Evolutionary conservation across 2,888 invertebrate species (phyloP).

Genomic region (Cerastoderma edule): DNA sequence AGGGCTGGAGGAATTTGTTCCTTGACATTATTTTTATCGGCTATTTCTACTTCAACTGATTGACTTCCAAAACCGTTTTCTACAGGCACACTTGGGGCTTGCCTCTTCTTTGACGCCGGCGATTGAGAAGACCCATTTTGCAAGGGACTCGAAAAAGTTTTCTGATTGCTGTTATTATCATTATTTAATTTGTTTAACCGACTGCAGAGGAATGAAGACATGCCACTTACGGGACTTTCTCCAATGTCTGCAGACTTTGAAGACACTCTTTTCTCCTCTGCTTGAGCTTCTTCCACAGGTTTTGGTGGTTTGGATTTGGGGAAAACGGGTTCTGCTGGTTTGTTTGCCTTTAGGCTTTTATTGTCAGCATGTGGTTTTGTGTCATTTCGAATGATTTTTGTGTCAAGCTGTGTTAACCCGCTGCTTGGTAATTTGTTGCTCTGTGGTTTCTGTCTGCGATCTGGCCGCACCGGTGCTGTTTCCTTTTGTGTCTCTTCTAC

Average conservation of each 20-base stretch:
- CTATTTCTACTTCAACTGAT: constrained; percentile 23
- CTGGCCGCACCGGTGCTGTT: constrained; percentile 5
- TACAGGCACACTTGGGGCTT: constrained; percentile 46
- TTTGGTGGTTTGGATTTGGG: constrained; percentile 35
- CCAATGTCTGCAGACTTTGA: constrained; percentile 18
- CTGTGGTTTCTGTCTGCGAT: constrained; percentile 2
- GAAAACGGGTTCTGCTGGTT: constrained; percentile 41
- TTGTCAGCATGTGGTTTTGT: constrained; percentile 6
- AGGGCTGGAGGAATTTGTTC: constrained; percentile 45
- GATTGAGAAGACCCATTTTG: constrained; percentile 59
- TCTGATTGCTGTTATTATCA: constrained; percentile 50
- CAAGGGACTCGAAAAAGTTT: constrained; percentile 44
- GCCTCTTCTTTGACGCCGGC: constrained; percentile 58
- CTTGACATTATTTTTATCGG: too few relatives aligned
- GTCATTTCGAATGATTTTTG: constrained; percentile 30
- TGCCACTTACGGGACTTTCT: constrained; percentile 63
- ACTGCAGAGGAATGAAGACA: constrained; percentile 70
- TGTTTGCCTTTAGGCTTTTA: constrained; percentile 29
- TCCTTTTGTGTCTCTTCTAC: constrained; percentile 24
- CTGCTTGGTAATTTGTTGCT: constrained; percentile 12
- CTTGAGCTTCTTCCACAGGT: constrained; percentile 6
- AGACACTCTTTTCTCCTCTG: constrained; percentile 4
- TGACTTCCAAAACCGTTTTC: constrained; percentile 22
- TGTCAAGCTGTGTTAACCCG: constrained; percentile 42
- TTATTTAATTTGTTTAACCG: constrained; percentile 58